Evolutionary conservation across 1,140 invertebrate genomes (phyloP), one percentile per base, ranked within the genome.

Genomic region (Galleria mellonella): DNA sequence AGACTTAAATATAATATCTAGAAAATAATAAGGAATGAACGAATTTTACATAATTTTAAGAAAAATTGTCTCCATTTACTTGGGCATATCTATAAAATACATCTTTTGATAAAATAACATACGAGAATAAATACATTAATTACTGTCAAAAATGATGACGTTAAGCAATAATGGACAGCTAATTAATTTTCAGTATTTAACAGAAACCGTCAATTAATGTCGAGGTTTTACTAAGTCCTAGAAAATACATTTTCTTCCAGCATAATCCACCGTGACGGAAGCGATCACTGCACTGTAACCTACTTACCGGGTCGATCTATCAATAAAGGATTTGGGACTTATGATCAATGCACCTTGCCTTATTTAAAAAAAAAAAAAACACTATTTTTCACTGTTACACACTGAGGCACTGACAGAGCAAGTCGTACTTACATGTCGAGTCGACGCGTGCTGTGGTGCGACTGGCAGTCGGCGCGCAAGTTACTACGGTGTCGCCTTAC

Each of bases 371-470:
- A 64, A n/a, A n/a, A 66, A 67, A 63, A 64, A 66, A 72, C 68
- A 70, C 61, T 59, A 37, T 37, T 46, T 41, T 51, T 68, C 77
- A 79, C 75, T 67, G 55, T 36, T 47, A 67, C 74, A 81, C 73
- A 70, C 69, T 56, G 57, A 42, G 47, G 40, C 77, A 81, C 74
- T 72, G 61, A 38, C 44, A 62, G 59, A 60, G 60, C 17, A 46
- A 48, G 38, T 59, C 58, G 52, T 84, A 84, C 81, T 84, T 84
- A 84, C 81, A 84, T 84, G 74, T 82, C 77, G 81, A 84, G 81
- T 84, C 81, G 81, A 81, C 81, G 81, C 77, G 72, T 64, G 77
- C 81, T 84, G 72, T 82, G 81, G 72, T 84, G 81, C 75, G 75
- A 84, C 77, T 84, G 77, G 68, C 73, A 63, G 41, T 49, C 47